These are phyloP conservation scores for Arctopsyche grandis DNA, from an alignment of 1,140 invertebrate species.

Conservation along the genomic window DNA sequence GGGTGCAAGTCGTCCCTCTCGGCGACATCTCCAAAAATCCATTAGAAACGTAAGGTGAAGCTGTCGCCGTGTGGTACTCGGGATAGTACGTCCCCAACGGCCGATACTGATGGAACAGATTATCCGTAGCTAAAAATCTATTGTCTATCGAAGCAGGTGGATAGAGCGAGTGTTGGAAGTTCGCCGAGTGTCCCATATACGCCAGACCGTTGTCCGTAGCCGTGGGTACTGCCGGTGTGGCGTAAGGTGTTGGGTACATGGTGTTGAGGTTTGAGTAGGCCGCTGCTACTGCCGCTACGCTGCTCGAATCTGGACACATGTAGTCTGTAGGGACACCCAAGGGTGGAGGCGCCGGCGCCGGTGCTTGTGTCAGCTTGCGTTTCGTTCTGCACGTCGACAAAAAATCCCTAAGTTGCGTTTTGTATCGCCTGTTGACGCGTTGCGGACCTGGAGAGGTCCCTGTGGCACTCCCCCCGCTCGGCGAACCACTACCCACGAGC, in stretches of 20 bases:
- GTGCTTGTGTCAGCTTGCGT: conserved; percentile 76
- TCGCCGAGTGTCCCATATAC: conserved; percentile 79
- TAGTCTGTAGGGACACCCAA: conserved; percentile 61
- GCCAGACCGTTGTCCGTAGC: conserved; percentile 72
- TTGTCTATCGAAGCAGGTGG: conserved; percentile 77
- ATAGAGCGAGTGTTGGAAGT: conserved; percentile 78
- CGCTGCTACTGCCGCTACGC: conserved; percentile 76
- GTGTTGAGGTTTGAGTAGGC: conserved; percentile 86
- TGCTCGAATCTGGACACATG: conserved; percentile 70
- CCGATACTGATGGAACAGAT: conserved; percentile 87
- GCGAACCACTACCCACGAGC: conserved; percentile 69
- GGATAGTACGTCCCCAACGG: conserved; percentile 78
- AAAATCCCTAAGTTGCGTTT: conserved; percentile 92
- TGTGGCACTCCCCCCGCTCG: conserved; percentile 51
- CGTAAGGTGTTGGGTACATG: conserved; percentile 78
- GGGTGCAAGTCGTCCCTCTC: conserved; percentile 60
- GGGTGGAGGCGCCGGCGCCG: conserved; percentile 60
- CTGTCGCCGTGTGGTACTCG: conserved; percentile 76
- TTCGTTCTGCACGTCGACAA: conserved; percentile 91
- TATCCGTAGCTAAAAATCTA: conserved; percentile 81
- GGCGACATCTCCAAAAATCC: conserved; percentile 79
- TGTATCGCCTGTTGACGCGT: conserved; percentile 86
- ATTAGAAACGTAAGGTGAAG: conserved; percentile 77
- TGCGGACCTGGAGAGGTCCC: conserved; percentile 70
- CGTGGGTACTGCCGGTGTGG: conserved; percentile 63